Conservation (phyloP, 2,113 vertebrate species). For the Zosterops pallidus region DNA sequence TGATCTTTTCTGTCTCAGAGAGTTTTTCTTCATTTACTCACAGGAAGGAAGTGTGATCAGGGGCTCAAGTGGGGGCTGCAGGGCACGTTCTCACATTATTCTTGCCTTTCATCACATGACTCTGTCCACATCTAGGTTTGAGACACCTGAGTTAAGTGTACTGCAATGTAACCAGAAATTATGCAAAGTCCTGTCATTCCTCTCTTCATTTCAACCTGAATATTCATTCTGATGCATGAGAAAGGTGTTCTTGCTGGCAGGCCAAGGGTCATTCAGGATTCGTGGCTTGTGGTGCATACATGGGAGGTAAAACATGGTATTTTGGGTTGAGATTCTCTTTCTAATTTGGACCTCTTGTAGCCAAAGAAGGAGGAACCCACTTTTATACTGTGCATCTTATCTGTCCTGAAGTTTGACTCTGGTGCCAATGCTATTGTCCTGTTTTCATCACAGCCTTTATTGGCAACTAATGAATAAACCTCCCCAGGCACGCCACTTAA, state of each 20-base stretch:
- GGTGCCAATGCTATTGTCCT: neutral
- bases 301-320: neutral
- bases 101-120: neutral
- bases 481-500: neutral
- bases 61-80: neutral
- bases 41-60: neutral
- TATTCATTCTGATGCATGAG: neutral
- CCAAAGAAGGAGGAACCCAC: neutral
- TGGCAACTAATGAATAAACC: neutral
- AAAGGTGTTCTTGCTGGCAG: neutral
- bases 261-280: neutral
- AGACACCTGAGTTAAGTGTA: neutral
- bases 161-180: neutral
- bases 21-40: constrained; percentile 31
- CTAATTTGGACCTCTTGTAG: neutral
- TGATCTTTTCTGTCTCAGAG: neutral
- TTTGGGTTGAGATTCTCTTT: neutral
- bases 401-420: neutral
- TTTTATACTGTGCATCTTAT: neutral
- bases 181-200: neutral
- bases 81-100: neutral
- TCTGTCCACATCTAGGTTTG: neutral
- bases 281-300: neutral
- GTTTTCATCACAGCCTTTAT: neutral
- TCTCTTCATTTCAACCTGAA: neutral